A percentile compares a stretch with the other conserved stretches of the same genome.
Conservation (phyloP, 2,888 invertebrate species). For the Eledona agricola region DNA sequence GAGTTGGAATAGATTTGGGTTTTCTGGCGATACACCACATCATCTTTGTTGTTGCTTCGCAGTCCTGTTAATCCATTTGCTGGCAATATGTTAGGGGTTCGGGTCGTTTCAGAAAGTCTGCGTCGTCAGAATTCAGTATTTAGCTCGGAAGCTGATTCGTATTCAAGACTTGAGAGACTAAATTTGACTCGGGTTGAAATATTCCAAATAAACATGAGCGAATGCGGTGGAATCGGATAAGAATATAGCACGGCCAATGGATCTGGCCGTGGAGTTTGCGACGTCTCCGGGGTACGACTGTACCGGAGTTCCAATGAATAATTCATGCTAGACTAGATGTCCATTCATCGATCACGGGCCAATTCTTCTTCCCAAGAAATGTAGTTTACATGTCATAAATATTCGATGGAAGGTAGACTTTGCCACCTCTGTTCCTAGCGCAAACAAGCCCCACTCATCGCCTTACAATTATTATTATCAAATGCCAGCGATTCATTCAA, state of each 20-base stretch:
- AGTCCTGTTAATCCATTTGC: background rate
- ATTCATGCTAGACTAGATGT: constrained; percentile 54
- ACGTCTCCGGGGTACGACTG: constrained; percentile 38
- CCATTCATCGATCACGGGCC: constrained; percentile 57
- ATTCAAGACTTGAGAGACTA: constrained; percentile 46
- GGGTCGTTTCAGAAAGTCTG: constrained; percentile 1
- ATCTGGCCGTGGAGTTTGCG: constrained; percentile 46
- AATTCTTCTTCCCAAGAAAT: constrained; percentile 53
- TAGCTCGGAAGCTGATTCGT: constrained; percentile 48
- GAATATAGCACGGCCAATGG: constrained; percentile 48
- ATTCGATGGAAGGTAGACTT: constrained; percentile 36
- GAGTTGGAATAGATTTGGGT: too few species aligned
- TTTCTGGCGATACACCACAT: too few species aligned
- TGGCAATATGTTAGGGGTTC: background rate
- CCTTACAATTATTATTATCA: too few species aligned
- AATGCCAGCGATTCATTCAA: constrained; percentile 33
- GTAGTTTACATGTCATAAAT: constrained; percentile 57
- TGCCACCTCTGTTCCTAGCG: constrained; percentile 25
- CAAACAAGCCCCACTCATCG: constrained; percentile 23
- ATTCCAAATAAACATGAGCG: constrained; percentile 53
- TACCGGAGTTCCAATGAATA: constrained; percentile 50
- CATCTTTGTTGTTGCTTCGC: background rate
- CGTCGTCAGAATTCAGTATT: constrained; percentile 34
- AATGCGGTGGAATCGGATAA: constrained; percentile 49
- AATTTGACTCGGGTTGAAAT: constrained; percentile 50